Percentiles rank a stretch among this genome's conserved stretches.
These are phyloP conservation scores for Orthonychiurus folsomi DNA, from an alignment of 2,888 invertebrate genomes.

Conservation along the genomic window DNA sequence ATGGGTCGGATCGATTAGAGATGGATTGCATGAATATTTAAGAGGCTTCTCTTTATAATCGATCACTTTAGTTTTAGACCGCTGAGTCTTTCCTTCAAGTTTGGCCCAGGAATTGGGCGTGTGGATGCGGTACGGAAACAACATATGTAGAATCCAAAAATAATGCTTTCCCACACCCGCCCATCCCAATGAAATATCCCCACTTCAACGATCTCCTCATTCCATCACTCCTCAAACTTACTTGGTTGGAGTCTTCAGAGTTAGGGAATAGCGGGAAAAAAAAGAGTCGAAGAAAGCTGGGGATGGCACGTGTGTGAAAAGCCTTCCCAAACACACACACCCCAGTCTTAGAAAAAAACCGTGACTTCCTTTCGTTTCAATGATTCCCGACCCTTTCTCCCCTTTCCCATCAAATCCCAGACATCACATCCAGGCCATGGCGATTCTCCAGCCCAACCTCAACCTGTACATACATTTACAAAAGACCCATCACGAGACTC, in stretches of 20 bases:
- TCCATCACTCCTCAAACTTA: not conserved
- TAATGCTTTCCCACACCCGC: not conserved
- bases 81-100: not conserved
- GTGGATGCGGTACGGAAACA: not conserved
- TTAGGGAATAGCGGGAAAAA: not conserved
- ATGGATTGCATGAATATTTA: slow-evolving; percentile 31
- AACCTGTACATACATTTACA: too few relatives aligned
- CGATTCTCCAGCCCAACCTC: not conserved
- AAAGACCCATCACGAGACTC: too few relatives aligned
- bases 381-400: too few relatives aligned
- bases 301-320: not conserved
- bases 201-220: not conserved
- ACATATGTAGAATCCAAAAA: not conserved
- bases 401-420: not conserved
- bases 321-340: not conserved
- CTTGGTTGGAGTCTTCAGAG: too few relatives aligned
- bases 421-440: not conserved
- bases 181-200: not conserved
- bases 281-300: not conserved
- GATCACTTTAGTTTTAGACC: not conserved
- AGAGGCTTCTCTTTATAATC: slow-evolving; percentile 8
- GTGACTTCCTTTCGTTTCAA: not conserved
- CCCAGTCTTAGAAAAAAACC: not conserved
- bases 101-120: too few relatives aligned
- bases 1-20: slow-evolving; percentile 23